Percentiles rank a stretch among this genome's conserved stretches.
Evolutionary conservation across 2,113 vertebrate genomes (phyloP).

Genomic region (Neolamprologus devosi): DNA sequence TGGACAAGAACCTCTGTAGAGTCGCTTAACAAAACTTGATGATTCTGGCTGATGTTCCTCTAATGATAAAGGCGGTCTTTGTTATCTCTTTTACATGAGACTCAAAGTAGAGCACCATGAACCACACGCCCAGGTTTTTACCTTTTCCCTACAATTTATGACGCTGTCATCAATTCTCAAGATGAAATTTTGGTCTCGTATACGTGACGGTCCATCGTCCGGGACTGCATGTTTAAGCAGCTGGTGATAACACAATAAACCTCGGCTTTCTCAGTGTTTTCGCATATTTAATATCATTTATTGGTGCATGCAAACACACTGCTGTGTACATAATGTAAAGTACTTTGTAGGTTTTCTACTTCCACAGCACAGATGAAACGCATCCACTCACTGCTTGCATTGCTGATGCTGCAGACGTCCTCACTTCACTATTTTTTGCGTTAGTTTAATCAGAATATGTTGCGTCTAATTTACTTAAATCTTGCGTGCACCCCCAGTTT

Average conservation of each 20-base stretch:
- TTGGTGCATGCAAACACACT: neutral
- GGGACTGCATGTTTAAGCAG: neutral
- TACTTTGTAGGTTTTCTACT: neutral
- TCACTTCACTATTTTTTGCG: no score
- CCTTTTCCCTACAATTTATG: rapidly evolving
- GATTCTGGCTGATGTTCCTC: no score
- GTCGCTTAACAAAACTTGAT: rapidly evolving
- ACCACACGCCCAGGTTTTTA: no score
- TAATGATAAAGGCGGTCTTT: no score
- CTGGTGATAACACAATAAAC: neutral
- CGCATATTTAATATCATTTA: neutral
- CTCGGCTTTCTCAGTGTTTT: neutral
- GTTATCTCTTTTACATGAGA: no score
- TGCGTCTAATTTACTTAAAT: neutral
- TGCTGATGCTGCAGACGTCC: rapidly evolving
- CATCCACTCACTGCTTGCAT: neutral
- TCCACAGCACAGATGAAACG: neutral
- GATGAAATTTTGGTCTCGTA: neutral
- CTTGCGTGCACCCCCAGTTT: neutral
- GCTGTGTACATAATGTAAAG: neutral
- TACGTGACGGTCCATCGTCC: rapidly evolving
- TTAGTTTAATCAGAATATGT: neutral
- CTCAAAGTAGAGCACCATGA: rapidly evolving
- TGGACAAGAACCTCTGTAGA: no score
- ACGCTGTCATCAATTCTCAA: no score